Conservation (phyloP, 64 coral and sea anemone species). For the Pocillopora verrucosa region DNA sequence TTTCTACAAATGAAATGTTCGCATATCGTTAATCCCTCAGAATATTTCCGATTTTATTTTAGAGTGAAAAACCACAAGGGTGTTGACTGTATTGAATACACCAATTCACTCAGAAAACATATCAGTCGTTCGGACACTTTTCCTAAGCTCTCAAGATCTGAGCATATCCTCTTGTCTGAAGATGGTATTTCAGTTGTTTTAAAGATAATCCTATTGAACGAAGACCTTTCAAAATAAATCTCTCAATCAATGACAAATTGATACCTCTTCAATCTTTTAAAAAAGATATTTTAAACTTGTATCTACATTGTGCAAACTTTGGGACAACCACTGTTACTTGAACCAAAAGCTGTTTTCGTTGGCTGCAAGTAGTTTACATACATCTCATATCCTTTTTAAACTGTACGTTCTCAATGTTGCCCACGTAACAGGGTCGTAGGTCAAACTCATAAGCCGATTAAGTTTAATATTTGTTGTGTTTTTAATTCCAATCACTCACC, state of each 20-base stretch:
- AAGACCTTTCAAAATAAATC: neutral
- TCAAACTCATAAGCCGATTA: neutral
- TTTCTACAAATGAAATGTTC: neutral
- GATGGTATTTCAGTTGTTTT: neutral
- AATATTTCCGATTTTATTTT: neutral
- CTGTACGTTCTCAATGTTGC: no score
- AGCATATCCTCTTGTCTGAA: no score
- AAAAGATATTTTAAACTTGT: neutral
- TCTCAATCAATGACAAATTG: neutral
- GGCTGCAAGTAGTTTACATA: neutral
- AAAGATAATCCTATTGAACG: neutral
- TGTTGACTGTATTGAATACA: no score
- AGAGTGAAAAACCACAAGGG: no score
- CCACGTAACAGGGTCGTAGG: neutral
- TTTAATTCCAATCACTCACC: neutral
- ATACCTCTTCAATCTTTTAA: neutral
- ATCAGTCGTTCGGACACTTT: no score
- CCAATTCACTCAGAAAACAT: no score
- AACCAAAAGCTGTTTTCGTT: neutral
- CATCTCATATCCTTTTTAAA: neutral
- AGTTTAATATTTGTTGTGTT: neutral
- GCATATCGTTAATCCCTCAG: no score
- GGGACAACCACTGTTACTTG: neutral
- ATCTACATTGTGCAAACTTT: neutral
- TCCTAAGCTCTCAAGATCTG: no score